These are phyloP conservation scores for Anguilla rostrata DNA, from an alignment of 2,113 vertebrate genomes.

Conservation along the genomic window DNA sequence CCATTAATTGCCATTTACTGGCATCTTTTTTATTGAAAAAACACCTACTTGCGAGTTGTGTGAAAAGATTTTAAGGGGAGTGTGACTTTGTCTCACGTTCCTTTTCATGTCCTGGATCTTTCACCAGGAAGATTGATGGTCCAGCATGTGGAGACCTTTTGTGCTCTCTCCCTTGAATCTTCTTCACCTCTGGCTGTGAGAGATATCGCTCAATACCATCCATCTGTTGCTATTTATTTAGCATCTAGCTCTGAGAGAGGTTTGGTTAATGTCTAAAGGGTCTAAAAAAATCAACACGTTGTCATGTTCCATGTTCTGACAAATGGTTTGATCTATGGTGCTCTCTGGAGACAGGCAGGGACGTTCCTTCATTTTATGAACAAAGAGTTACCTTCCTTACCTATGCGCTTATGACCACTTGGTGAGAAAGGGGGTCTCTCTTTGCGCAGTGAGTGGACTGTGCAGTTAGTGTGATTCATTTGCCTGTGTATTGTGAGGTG, in stretches of 20 bases:
- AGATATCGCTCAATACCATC: slow-evolving; percentile 27
- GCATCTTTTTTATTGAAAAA: slow-evolving; percentile 15
- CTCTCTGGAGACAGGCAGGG: background rate
- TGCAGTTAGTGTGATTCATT: background rate
- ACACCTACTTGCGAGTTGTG: background rate
- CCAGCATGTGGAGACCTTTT: slow-evolving; percentile 40
- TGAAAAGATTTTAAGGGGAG: background rate
- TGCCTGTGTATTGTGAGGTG: background rate
- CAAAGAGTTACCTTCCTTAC: background rate
- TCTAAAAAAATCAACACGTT: background rate
- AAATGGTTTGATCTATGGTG: background rate
- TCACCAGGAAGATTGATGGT: slow-evolving; percentile 42
- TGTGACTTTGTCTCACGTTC: slow-evolving; percentile 20
- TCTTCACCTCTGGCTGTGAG: slow-evolving; percentile 33
- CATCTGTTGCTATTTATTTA: background rate
- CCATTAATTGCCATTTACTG: background rate
- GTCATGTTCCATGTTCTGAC: background rate
- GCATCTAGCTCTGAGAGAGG: background rate
- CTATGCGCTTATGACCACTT: background rate
- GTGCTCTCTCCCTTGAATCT: slow-evolving; percentile 35
- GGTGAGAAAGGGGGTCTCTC: background rate
- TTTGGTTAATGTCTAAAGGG: background rate
- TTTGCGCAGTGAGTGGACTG: background rate
- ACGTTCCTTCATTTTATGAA: background rate
- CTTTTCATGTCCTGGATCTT: slow-evolving; percentile 14